Percentiles rank a stretch among this genome's conserved stretches.
These are phyloP conservation scores for Dipodomys merriami DNA, from an alignment of 2,113 vertebrate species.

Conservation along the genomic window DNA sequence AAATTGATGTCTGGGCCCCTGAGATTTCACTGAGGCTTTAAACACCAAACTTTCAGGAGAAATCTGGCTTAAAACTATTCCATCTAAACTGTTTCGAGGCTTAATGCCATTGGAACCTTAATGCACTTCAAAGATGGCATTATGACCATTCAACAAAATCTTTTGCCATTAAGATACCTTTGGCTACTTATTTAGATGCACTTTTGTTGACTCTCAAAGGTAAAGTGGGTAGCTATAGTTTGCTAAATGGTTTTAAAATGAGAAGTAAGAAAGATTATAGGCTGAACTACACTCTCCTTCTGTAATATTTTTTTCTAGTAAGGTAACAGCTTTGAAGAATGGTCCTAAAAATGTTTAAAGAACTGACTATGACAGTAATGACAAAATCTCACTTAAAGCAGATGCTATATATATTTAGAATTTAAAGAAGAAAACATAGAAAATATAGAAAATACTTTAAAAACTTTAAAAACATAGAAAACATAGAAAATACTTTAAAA, in stretches of 20 bases:
- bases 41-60: background rate
- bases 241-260: slow-evolving; percentile 8
- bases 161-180: background rate
- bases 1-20: background rate
- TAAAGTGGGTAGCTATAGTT: background rate
- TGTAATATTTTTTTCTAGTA: background rate
- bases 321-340: background rate
- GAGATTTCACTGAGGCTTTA: background rate
- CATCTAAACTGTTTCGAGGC: background rate
- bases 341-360: background rate
- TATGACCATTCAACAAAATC: background rate
- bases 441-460: background rate
- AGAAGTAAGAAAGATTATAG: background rate
- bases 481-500: background rate
- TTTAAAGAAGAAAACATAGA: background rate
- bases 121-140: background rate
- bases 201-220: background rate
- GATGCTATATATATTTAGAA: background rate
- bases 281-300: background rate
- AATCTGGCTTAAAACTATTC: background rate
- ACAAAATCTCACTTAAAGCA: background rate
- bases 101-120: background rate
- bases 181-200: background rate
- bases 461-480: background rate
- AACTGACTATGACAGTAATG: background rate